Percentiles rank a stretch among this genome's conserved stretches.
Conservation (phyloP, 1,140 invertebrate genomes). For the Drosophila rhopaloa region DNA sequence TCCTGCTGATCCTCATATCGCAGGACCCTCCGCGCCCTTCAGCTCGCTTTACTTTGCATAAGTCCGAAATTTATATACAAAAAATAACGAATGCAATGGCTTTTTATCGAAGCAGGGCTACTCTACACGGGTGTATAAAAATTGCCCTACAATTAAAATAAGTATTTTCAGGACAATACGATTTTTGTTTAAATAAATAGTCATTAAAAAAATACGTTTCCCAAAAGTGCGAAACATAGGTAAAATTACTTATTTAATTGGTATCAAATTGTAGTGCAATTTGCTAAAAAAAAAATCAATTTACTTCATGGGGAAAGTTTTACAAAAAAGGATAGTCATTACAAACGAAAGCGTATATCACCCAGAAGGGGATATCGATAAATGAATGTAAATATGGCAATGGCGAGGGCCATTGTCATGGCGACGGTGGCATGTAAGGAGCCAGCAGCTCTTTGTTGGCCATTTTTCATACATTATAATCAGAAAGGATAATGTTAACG, state of each 20-base stretch:
- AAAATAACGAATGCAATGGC: conserved; percentile 10
- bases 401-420: conserved; percentile 33
- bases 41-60: conserved; percentile 54
- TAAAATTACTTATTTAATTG: too few species aligned
- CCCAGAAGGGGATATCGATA: conserved; percentile 55
- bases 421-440: conserved; percentile 20
- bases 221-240: too few species aligned
- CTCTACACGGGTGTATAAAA: not conserved
- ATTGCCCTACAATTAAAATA: not conserved
- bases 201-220: too few species aligned
- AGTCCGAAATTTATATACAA: conserved; percentile 77
- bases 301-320: too few species aligned
- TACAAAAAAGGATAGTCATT: too few species aligned
- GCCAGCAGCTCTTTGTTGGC: conserved; percentile 36
- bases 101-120: not conserved
- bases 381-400: conserved; percentile 67
- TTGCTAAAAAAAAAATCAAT: too few species aligned
- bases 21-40: conserved; percentile 4
- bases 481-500: conserved; percentile 75
- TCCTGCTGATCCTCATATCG: conserved; percentile 15
- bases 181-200: too few species aligned
- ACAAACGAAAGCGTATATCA: conserved; percentile 1
- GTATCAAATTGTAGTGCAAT: too few species aligned
- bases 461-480: conserved; percentile 76
- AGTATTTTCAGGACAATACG: too few species aligned